These are phyloP conservation scores for Fulmarus glacialis DNA, from an alignment of 2,113 vertebrate species.

Conservation along the genomic window DNA sequence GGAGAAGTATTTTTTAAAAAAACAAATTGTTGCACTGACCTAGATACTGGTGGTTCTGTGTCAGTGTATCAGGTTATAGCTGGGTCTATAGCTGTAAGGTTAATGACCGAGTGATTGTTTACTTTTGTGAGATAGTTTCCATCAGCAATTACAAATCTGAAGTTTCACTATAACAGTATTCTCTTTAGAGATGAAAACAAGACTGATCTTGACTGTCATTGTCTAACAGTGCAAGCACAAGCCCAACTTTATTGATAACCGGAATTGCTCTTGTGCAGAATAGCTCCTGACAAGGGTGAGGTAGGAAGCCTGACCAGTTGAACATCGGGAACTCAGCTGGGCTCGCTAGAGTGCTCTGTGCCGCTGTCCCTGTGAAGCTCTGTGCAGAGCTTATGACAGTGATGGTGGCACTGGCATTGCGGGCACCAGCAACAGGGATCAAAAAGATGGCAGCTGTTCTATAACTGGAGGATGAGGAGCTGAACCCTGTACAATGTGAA, in stretches of 20 bases:
- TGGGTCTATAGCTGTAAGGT: background rate
- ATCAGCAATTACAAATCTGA: background rate
- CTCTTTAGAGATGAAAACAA: background rate
- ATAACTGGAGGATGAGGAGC: background rate
- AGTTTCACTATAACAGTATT: background rate
- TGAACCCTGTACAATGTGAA: background rate
- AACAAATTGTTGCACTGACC: background rate
- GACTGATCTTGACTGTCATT: background rate
- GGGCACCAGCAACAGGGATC: background rate
- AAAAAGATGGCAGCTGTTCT: background rate
- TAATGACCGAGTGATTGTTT: background rate
- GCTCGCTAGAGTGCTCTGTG: background rate
- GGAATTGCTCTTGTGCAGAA: background rate
- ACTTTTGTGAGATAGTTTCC: background rate
- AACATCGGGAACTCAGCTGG: background rate
- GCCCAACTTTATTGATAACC: background rate
- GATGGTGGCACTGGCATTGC: background rate
- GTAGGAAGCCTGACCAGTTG: background rate
- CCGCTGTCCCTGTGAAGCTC: background rate
- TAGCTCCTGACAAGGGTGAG: background rate
- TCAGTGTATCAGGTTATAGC: background rate
- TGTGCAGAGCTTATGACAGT: background rate
- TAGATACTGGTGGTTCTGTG: background rate
- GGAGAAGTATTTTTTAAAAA: background rate
- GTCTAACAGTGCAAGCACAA: fast-evolving